Percentiles rank a stretch among this genome's conserved stretches.
Evolutionary conservation across 2,113 vertebrate genomes (phyloP).

Genomic region (Cygnus buccinator): DNA sequence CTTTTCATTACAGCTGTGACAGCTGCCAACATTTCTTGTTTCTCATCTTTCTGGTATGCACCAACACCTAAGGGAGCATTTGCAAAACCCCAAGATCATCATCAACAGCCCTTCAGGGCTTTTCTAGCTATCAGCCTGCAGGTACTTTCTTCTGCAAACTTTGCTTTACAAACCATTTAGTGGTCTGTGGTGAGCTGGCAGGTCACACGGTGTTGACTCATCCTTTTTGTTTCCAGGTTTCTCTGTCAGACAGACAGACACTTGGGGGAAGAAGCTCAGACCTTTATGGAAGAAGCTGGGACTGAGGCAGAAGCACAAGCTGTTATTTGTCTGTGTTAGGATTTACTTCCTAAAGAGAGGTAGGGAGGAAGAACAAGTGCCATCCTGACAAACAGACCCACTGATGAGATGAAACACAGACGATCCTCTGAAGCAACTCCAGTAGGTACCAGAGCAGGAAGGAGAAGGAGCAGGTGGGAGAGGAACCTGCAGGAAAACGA

Average conservation of each 20-base stretch:
- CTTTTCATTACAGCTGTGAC: not conserved
- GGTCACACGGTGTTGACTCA: not conserved
- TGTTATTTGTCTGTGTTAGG: not conserved
- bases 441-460: not conserved
- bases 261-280: not conserved
- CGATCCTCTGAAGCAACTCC: not conserved
- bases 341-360: not conserved
- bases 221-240: not conserved
- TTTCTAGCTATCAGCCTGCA: not conserved
- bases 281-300: not conserved
- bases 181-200: not conserved
- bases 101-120: not conserved
- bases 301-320: not conserved
- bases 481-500: not conserved
- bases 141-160: constrained; percentile 2
- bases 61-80: not conserved
- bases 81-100: not conserved
- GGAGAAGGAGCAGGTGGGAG: not conserved
- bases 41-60: not conserved
- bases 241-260: not conserved
- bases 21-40: not conserved
- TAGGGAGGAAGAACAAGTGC: not conserved
- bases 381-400: not conserved
- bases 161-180: not conserved
- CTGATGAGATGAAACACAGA: not conserved